Conservation (phyloP, 2,113 vertebrate species). For the Acrocephalus kingi region DNA sequence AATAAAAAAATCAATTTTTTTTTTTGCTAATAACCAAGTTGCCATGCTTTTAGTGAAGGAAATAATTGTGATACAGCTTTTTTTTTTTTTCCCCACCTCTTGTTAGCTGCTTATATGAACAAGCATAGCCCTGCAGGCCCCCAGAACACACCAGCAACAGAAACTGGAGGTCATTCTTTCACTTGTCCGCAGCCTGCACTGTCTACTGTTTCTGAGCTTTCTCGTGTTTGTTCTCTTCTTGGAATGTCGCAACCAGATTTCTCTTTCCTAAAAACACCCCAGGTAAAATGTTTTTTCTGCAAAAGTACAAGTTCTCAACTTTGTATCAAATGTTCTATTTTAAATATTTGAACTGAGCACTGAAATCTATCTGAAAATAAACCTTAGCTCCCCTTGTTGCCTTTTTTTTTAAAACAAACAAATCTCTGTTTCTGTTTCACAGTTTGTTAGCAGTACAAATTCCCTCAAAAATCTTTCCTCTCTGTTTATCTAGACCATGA, state of each 20-base stretch:
- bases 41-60: background rate
- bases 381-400: background rate
- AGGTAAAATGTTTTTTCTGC: constrained; percentile 75
- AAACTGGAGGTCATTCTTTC: constrained; percentile 55
- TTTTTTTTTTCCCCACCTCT: background rate
- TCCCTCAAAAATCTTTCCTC: background rate
- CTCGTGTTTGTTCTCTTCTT: constrained; percentile 81
- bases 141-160: constrained; percentile 62
- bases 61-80: background rate
- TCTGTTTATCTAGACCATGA: constrained; percentile 78
- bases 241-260: constrained; percentile 93
- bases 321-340: background rate
- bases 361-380: background rate
- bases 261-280: constrained; percentile 85
- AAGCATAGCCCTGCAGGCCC: constrained; percentile 62
- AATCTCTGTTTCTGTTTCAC: background rate
- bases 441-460: background rate
- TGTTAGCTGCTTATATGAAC: constrained; percentile 83
- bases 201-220: constrained; percentile 85
- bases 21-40: background rate
- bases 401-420: background rate
- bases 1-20: background rate
- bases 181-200: constrained; percentile 66
- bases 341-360: background rate
- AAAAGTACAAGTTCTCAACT: background rate